Evolutionary conservation across 2,797 vertebrate species (phyloP).

Genomic region (Ceryle rudis): DNA sequence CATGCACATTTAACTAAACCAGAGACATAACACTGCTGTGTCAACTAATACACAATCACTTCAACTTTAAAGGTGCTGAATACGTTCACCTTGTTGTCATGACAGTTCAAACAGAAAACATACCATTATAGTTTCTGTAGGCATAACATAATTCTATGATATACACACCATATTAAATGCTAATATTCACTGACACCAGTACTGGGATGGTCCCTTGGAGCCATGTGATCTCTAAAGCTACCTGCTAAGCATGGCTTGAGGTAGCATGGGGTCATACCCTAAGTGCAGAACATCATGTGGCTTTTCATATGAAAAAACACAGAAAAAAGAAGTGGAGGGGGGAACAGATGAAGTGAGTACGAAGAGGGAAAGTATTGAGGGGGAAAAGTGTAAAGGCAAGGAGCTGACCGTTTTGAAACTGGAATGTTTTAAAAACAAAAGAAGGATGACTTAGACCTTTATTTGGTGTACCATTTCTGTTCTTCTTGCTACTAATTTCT

Average conservation of each 20-base stretch:
- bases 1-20: not conserved
- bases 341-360: fast-evolving
- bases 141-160: not conserved
- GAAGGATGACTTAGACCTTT: not conserved
- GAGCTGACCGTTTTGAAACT: not conserved
- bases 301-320: not conserved
- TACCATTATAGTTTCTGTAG: not conserved
- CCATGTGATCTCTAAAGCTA: not conserved
- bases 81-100: not conserved
- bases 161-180: not conserved
- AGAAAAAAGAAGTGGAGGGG: not conserved
- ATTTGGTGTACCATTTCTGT: not conserved
- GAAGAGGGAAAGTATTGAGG: not conserved
- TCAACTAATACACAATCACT: not conserved
- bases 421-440: not conserved
- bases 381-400: not conserved
- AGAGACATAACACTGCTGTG: not conserved
- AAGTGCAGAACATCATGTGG: not conserved
- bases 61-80: not conserved
- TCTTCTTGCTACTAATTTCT: not conserved
- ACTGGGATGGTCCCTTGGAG: not conserved
- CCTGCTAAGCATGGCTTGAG: not conserved
- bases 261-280: not conserved
- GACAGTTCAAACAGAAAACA: not conserved
- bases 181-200: not conserved